A percentile compares a stretch with the other conserved stretches of the same genome.
These are phyloP conservation scores for Trichacis sp. DNA, from an alignment of 2,888 invertebrate species.

Conservation along the genomic window DNA sequence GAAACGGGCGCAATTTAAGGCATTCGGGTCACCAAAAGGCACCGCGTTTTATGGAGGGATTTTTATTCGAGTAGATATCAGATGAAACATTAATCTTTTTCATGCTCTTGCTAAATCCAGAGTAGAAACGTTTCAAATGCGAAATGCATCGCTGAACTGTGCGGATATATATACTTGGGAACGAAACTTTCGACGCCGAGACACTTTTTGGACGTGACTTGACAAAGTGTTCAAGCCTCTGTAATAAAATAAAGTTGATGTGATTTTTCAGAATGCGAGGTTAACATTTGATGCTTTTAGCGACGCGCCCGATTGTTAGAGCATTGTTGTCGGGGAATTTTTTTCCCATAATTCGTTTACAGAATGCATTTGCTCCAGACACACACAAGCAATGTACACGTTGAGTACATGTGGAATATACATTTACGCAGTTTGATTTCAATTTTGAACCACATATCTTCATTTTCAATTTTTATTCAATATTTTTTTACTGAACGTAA, in stretches of 20 bases:
- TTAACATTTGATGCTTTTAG: neutral
- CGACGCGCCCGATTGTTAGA: neutral
- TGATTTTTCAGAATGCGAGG: neutral
- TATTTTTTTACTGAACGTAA: no score
- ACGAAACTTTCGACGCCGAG: neutral
- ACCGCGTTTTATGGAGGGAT: constrained; percentile 34
- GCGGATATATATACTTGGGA: constrained; percentile 4
- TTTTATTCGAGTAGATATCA: constrained; percentile 38
- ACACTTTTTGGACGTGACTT: neutral
- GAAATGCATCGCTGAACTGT: constrained; percentile 17
- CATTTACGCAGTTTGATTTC: no score
- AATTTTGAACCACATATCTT: no score
- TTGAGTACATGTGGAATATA: no score
- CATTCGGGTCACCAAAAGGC: constrained; percentile 32
- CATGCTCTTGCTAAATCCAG: constrained; percentile 28
- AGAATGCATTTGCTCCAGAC: no score
- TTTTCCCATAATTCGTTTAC: no score
- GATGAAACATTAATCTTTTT: constrained; percentile 42
- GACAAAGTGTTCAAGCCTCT: neutral
- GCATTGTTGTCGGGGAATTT: neutral
- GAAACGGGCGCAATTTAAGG: constrained; percentile 36
- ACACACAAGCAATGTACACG: no score
- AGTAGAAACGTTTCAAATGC: constrained; percentile 27
- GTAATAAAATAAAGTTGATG: neutral
- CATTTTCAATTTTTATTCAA: no score